These are phyloP conservation scores for Argyrosomus japonicus DNA, from an alignment of 2,113 vertebrate genomes.

Conservation along the genomic window DNA sequence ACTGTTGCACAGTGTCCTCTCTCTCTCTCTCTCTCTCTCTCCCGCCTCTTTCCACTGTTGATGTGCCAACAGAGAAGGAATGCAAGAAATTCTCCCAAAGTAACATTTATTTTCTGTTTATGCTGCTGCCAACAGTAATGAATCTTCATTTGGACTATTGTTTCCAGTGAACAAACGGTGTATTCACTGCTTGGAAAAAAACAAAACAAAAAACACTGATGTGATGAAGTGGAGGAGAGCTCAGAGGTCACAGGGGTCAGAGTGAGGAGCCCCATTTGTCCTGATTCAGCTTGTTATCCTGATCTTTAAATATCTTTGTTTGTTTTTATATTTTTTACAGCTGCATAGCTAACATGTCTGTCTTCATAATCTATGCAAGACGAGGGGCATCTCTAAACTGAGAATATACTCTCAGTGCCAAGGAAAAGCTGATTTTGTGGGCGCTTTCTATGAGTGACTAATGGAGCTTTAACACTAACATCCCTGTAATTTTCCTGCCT, in stretches of 20 bases:
- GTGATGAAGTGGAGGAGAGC: not conserved
- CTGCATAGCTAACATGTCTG: not conserved
- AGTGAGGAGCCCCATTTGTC: no score
- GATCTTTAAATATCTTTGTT: not conserved
- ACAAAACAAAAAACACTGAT: not conserved
- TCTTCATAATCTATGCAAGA: not conserved
- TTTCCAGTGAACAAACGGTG: constrained; percentile 22
- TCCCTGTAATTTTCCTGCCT: constrained; percentile 3
- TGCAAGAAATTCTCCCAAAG: constrained; percentile 29
- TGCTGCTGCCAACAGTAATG: constrained; percentile 19
- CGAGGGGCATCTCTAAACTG: not conserved
- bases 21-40: not conserved
- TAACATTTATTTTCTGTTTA: constrained; percentile 28
- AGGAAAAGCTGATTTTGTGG: not conserved
- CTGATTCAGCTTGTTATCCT: not conserved
- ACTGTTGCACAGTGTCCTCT: constrained; percentile 6
- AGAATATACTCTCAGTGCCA: not conserved
- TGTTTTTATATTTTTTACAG: not conserved
- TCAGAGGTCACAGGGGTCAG: no score
- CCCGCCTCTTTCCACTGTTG: not conserved
- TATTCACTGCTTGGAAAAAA: not conserved
- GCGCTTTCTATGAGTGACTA: constrained; percentile 11
- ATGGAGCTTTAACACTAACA: constrained; percentile 6
- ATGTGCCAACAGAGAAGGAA: constrained; percentile 48
- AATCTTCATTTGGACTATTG: constrained; percentile 7